Evolutionary conservation across 2,797 vertebrate genomes (phyloP), one percentile per base, ranked within the genome.

Genomic region (Choloepus didactylus): DNA sequence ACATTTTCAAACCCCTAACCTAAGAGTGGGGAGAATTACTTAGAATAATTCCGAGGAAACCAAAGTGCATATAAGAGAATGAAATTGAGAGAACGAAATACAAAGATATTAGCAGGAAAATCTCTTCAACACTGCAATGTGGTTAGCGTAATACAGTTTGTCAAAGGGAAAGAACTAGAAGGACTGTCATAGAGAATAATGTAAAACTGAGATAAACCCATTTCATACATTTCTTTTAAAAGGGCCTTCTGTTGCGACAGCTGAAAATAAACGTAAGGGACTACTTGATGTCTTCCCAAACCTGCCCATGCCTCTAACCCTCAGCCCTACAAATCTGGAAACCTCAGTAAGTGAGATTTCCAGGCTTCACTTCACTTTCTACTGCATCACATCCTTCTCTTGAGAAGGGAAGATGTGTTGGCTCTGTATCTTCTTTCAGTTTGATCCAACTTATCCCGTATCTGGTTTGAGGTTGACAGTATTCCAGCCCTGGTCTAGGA

Each of bases 21-120:
- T 66, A 46, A 86, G 29, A 56, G 5, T 69, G 9, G 27, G 18
- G 46, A 6, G 35, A 16, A 75, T 77, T 90, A 54, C 64, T 93
- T 87, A 56, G 9, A 73, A 62, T 56, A 31, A 23, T 79, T 82
- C 38, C 80, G 62, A 93, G 49, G 56, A 80, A 92, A 91, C 29
- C 44, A 67, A 92, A 75, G 9, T 66, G n/a, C 15, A 49, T 60
- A 2, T 18, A 95, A 90, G 6, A 70, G 18, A 77, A 66, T 49
- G 29, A 73, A 95, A 87, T 69, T 14, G 27, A 89, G 89, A 46
- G 54, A 81, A 85, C 89, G 35, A 86, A 79, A 79, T 35, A 38
- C 18, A 62, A 86, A 83, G 67, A 49, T 49, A 77, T 21, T 23
- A 66, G 9, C 80, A 64, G 76, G 21, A 66, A 82, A 79, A 27